Evolutionary conservation across 2,797 vertebrate species (phyloP).

Genomic region (Sebastes flavidus): DNA sequence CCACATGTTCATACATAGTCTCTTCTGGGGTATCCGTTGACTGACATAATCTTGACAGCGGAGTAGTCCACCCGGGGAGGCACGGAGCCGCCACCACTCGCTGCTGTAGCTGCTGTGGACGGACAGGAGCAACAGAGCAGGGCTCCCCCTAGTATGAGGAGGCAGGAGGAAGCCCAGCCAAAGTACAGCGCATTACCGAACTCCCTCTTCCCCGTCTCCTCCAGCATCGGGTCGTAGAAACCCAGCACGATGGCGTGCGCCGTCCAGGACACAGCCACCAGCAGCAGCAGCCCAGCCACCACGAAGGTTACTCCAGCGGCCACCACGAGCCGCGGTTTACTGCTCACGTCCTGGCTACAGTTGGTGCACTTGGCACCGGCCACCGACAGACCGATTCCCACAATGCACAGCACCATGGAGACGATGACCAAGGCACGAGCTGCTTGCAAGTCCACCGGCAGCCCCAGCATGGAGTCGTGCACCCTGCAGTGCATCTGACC

Average conservation of each 20-base stretch:
- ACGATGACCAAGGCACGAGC: slow-evolving; percentile 81
- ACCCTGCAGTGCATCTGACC: slow-evolving; percentile 88
- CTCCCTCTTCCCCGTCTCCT: slow-evolving; percentile 85
- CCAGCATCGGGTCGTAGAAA: slow-evolving; percentile 83
- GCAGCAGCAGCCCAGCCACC: slow-evolving; percentile 77
- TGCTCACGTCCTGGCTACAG: slow-evolving; percentile 77
- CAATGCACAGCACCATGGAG: slow-evolving; percentile 76
- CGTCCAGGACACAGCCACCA: slow-evolving; percentile 84
- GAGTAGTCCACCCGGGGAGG: slow-evolving; percentile 70
- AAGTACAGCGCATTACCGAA: slow-evolving; percentile 87
- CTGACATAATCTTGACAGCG: slow-evolving; percentile 68
- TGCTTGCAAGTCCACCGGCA: slow-evolving; percentile 81
- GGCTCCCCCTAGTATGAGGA: slow-evolving; percentile 82
- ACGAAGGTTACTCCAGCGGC: slow-evolving; percentile 73
- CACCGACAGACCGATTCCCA: slow-evolving; percentile 77
- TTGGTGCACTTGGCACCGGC: slow-evolving; percentile 86
- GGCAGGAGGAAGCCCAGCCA: slow-evolving; percentile 84
- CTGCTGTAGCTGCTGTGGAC: slow-evolving; percentile 6
- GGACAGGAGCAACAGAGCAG: slow-evolving; percentile 84
- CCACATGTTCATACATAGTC: slow-evolving; percentile 80
- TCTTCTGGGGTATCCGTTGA: slow-evolving; percentile 73
- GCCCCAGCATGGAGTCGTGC: slow-evolving; percentile 85
- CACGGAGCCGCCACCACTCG: slow-evolving; percentile 1
- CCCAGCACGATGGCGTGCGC: slow-evolving; percentile 82
- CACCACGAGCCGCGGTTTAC: slow-evolving; percentile 79